A percentile compares a stretch with the other conserved stretches of the same genome.
phyloP scores from a whole-genome alignment of 2,113 vertebrate genomes.

The Megaceryle maxima region DNA sequence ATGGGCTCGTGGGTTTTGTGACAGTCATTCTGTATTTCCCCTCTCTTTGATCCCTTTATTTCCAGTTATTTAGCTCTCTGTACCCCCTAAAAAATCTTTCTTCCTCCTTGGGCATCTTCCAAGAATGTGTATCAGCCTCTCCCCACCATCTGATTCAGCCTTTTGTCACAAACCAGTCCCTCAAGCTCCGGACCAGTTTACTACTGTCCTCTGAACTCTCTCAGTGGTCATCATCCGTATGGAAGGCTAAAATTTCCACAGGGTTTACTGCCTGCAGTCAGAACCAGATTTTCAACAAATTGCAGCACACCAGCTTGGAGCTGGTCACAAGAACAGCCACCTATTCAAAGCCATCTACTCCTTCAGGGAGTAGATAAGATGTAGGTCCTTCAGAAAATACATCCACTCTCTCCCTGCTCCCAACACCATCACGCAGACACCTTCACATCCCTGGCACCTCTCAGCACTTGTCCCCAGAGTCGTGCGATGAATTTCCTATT shows the following conservation, averaged over 20 bases:
- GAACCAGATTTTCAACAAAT: background rate
- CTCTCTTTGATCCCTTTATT: background rate
- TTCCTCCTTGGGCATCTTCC: background rate
- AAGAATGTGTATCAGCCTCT: background rate
- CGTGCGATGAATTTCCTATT: background rate
- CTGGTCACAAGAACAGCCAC: background rate
- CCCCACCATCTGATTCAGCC: slow-evolving; percentile 4
- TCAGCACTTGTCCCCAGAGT: rapidly evolving
- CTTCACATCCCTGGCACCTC: background rate
- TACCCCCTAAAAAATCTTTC: background rate
- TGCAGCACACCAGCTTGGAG: background rate
- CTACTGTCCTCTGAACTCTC: background rate
- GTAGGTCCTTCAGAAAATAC: background rate
- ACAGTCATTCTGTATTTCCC: background rate
- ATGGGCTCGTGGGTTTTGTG: background rate
- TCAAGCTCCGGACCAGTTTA: background rate
- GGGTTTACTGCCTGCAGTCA: background rate
- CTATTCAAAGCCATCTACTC: background rate
- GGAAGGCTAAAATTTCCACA: background rate
- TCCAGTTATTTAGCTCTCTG: background rate
- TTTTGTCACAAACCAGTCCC: slow-evolving; percentile 34
- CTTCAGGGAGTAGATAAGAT: background rate
- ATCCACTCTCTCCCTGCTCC: background rate
- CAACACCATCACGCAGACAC: rapidly evolving
- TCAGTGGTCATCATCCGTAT: background rate